Evolutionary conservation across 2,888 invertebrate genomes (phyloP).

Genomic region (Drosophila nr. perissopoda): DNA sequence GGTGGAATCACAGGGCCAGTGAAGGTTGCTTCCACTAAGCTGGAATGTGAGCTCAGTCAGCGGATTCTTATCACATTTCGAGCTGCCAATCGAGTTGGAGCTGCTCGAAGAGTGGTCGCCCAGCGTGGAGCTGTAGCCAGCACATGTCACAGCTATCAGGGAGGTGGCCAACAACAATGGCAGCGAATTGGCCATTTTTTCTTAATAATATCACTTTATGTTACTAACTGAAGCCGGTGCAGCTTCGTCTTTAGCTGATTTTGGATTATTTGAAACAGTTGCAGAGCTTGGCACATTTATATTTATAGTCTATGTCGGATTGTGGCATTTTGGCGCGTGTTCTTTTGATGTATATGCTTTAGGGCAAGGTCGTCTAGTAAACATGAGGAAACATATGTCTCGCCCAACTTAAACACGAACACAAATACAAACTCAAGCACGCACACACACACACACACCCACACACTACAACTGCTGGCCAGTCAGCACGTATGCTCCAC

Average conservation of each 20-base stretch:
- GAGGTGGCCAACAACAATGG: constrained; percentile 20
- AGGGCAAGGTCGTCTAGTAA: constrained; percentile 60
- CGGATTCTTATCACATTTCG: constrained; percentile 73
- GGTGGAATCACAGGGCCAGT: constrained; percentile 87
- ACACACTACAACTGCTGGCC: constrained; percentile 2
- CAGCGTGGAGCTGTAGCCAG: constrained; percentile 39
- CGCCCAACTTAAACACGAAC: constrained; percentile 13
- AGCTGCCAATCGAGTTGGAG: constrained; percentile 46
- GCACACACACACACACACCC: constrained; percentile 18
- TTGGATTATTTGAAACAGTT: constrained; percentile 53
- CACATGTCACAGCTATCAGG: constrained; percentile 24
- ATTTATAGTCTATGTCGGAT: constrained; percentile 52
- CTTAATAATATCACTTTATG: background rate
- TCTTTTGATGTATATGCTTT: constrained; percentile 44
- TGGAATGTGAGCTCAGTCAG: constrained; percentile 81
- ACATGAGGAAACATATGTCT: constrained; percentile 72
- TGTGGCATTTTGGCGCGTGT: constrained; percentile 56
- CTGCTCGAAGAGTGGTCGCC: constrained; percentile 13
- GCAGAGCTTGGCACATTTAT: constrained; percentile 51
- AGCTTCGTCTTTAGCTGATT: constrained; percentile 11
- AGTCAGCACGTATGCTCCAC: constrained; percentile 54
- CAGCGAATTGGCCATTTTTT: constrained; percentile 42
- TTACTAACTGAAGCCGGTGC: constrained; percentile 1
- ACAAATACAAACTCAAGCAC: constrained; percentile 20
- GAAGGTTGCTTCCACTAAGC: constrained; percentile 84